These are phyloP conservation scores for Lampris megalopsis DNA, from an alignment of 2,113 vertebrate genomes.

Conservation along the genomic window DNA sequence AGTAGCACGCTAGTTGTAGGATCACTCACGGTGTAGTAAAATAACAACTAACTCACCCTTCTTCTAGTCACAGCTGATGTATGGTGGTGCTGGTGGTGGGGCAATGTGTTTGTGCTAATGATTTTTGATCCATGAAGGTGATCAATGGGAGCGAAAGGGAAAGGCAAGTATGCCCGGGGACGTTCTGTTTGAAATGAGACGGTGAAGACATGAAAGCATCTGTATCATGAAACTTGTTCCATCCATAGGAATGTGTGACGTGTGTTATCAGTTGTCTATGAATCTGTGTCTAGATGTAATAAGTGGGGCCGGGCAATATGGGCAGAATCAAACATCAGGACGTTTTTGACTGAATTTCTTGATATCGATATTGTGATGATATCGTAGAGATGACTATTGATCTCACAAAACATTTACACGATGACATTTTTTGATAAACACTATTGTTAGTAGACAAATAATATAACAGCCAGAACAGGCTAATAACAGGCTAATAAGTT, in stretches of 20 bases:
- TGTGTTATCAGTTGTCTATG: background rate
- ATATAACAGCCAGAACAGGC: no score
- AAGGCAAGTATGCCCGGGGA: constrained; percentile 18
- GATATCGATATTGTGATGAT: no score
- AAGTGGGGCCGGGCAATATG: background rate
- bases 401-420: background rate
- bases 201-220: constrained; percentile 55
- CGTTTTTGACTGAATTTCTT: no score
- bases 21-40: constrained; percentile 70
- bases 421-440: no score
- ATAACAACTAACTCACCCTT: constrained; percentile 81
- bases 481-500: no score
- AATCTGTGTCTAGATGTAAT: background rate
- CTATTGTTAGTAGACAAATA: no score
- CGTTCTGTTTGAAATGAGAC: constrained; percentile 27
- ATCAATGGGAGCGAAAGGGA: background rate
- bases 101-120: constrained; percentile 16
- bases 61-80: constrained; percentile 32
- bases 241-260: background rate
- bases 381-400: no score
- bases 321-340: no score
- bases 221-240: constrained; percentile 70
- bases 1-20: constrained; percentile 59
- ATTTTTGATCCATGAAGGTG: constrained; percentile 14
- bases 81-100: constrained; percentile 52